Conservation (phyloP, 2,888 invertebrate genomes). For the Punctoribates punctum region DNA sequence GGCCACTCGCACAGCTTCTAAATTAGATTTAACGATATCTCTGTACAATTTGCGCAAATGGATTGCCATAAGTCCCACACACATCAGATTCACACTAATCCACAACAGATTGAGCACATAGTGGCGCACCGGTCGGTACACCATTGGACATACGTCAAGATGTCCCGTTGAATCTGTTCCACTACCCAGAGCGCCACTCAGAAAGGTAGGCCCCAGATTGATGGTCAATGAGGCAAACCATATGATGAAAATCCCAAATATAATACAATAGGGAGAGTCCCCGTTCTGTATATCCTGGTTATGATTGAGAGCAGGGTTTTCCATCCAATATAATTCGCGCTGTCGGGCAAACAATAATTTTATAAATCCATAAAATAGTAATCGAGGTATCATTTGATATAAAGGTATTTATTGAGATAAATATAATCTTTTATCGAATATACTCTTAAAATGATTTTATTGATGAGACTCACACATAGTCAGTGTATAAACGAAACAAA, state of each 20-base stretch:
- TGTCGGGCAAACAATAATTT: no score
- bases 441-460: no score
- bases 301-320: no score
- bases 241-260: constrained; percentile 86
- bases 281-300: no score
- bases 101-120: constrained; percentile 85
- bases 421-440: no score
- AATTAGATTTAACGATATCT: constrained; percentile 68
- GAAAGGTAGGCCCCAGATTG: constrained; percentile 80
- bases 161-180: constrained; percentile 60
- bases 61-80: constrained; percentile 75
- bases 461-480: no score
- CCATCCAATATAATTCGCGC: no score
- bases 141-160: constrained; percentile 77
- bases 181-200: constrained; percentile 75
- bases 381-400: no score
- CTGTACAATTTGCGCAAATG: constrained; percentile 73
- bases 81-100: constrained; percentile 82
- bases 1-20: constrained; percentile 76
- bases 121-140: constrained; percentile 80
- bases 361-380: no score
- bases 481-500: no score
- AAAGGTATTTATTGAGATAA: no score
- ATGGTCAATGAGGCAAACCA: constrained; percentile 89
- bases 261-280: constrained; percentile 62